These are phyloP conservation scores for Trematomus loennbergii DNA, from an alignment of 2,113 vertebrate genomes.

Conservation along the genomic window DNA sequence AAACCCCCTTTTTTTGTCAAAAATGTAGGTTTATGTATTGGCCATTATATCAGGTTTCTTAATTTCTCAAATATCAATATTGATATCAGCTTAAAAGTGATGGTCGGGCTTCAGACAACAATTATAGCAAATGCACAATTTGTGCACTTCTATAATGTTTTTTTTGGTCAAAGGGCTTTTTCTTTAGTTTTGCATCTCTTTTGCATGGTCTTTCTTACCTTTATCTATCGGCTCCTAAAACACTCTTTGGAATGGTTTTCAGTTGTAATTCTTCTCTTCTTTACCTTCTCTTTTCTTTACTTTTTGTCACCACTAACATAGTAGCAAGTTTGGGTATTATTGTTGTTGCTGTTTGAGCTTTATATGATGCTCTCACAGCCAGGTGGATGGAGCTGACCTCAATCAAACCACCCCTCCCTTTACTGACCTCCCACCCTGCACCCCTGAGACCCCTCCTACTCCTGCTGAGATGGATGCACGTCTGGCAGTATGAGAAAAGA, in stretches of 20 bases:
- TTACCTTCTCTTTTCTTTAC: neutral
- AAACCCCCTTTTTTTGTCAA: neutral
- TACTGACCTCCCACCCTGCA: conserved; percentile 34
- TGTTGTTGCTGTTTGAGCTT: conserved; percentile 46
- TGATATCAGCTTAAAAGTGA: neutral
- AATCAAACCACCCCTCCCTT: conserved; percentile 16
- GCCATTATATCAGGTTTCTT: too few species aligned
- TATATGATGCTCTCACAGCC: conserved; percentile 64
- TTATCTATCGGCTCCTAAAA: neutral
- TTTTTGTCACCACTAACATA: conserved; percentile 30
- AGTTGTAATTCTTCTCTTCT: neutral
- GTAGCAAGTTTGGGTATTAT: neutral
- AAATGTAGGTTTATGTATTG: too few species aligned
- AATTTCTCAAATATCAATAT: too few species aligned
- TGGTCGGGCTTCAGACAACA: neutral
- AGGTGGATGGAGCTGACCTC: conserved; percentile 42
- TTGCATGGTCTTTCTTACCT: conserved; percentile 26
- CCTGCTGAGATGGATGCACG: conserved; percentile 70
- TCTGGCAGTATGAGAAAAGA: conserved; percentile 70
- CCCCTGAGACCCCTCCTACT: conserved; percentile 22
- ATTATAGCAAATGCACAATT: neutral
- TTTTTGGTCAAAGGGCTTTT: conserved; percentile 5
- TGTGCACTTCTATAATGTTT: too few species aligned
- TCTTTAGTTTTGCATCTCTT: conserved; percentile 16
- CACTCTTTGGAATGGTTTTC: neutral